Conservation (phyloP, 2,888 invertebrate genomes). For the Steromphala cineraria region DNA sequence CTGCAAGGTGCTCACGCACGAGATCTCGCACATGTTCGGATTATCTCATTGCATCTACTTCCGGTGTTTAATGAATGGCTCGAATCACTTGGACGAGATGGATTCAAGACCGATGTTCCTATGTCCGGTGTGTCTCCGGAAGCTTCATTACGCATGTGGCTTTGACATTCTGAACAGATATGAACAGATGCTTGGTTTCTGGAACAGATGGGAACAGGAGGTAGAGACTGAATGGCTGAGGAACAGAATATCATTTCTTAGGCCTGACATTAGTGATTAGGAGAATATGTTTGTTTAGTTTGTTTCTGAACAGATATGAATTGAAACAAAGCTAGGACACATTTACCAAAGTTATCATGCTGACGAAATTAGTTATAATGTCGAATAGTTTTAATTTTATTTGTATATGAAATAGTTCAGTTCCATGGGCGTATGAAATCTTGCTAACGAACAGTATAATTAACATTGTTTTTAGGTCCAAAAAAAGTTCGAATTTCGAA, state of each 20-base stretch:
- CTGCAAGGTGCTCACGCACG: slow-evolving; percentile 59
- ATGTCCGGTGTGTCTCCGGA: slow-evolving; percentile 58
- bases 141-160: slow-evolving; percentile 47
- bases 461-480: too few relatives aligned
- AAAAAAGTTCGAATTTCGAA: too few relatives aligned
- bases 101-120: slow-evolving; percentile 45
- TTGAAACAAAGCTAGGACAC: too few relatives aligned
- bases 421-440: too few relatives aligned
- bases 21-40: slow-evolving; percentile 60
- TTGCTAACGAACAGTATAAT: too few relatives aligned
- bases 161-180: slow-evolving; percentile 53
- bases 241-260: slow-evolving; percentile 21
- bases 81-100: slow-evolving; percentile 53
- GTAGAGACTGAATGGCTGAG: slow-evolving; percentile 43
- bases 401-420: too few relatives aligned
- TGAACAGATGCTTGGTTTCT: slow-evolving; percentile 45
- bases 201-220: slow-evolving; percentile 30
- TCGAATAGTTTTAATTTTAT: too few relatives aligned
- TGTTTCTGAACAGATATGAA: too few relatives aligned
- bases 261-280: too few relatives aligned
- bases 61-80: slow-evolving; percentile 60
- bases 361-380: too few relatives aligned
- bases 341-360: too few relatives aligned
- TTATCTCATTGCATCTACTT: slow-evolving; percentile 53
- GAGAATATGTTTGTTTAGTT: too few relatives aligned